Evolutionary conservation across 2,888 invertebrate species (phyloP), one percentile per base, ranked within the genome.

Genomic region (Pollenia griseotomentosa): DNA sequence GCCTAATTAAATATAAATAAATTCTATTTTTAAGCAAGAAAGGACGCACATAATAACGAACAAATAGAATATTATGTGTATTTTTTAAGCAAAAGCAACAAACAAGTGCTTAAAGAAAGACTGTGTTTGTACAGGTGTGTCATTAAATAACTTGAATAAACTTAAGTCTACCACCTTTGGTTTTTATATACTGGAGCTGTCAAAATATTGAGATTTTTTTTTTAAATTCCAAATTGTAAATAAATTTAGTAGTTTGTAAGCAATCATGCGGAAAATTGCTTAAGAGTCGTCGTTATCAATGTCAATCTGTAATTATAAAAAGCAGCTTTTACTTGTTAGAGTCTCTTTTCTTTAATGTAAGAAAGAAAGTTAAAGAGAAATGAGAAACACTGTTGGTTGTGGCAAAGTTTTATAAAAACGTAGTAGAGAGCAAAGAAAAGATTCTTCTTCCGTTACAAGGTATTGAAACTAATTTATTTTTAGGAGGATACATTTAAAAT

Each of bases 191-290:
- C 71, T 80, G 53, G 19, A n/a, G 33, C 1, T 23, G 23, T 66
- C 7, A 12, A 23, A 33, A 53, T 33, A 61, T 53, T 42, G 53
- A 63, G 19, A 40, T 33, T 46, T 44, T 23, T 40, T n/a, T 70
- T 33, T 57, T 8, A 12, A 12, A n/a, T 40, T 12, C 0, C 12
- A 53, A 23, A 10, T 8, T 16, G 19, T 16, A 65, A 12, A 61
- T 53, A 44, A 19, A 61, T 46, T 40, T 10, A 23, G 40, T 33
- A 63, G 74, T 84, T 74, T 80, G 48, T 75, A 53, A 75, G 51
- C 79, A 80, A 80, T 85, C 61, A 80, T 46, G 74, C 16, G 68
- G 70, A 85, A 79, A 85, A 85, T 80, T 80, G 61, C 14, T 80
- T 63, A 75, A 75, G 42, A 66, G 55, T 68, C 79, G 55, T 61